phyloP scores from a whole-genome alignment of 1,140 invertebrate species.

The Akabosia matsudoensis region DNA sequence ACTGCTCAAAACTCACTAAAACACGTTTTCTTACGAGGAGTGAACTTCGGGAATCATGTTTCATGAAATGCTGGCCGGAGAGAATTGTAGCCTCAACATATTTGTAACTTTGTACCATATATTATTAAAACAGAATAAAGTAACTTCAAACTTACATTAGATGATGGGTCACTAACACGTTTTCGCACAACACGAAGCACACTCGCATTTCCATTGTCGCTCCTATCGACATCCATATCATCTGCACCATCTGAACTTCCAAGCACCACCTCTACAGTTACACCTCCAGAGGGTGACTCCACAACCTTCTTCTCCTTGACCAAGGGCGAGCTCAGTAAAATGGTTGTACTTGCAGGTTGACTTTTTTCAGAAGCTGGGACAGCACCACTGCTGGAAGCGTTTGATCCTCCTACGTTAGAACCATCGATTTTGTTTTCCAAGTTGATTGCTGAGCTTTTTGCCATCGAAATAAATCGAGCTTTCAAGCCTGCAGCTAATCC shows the following conservation, averaged over 20 bases:
- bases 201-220: slow-evolving; percentile 24
- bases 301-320: slow-evolving; percentile 40
- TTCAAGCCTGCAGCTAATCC: slow-evolving; percentile 37
- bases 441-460: slow-evolving; percentile 27
- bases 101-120: too few species aligned
- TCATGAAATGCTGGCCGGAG: too few species aligned
- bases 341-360: slow-evolving; percentile 19
- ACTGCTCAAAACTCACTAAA: not conserved
- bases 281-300: slow-evolving; percentile 11
- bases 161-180: slow-evolving; percentile 35
- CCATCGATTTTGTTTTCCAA: slow-evolving; percentile 26
- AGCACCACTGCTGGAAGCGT: slow-evolving; percentile 19
- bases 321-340: slow-evolving; percentile 18
- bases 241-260: slow-evolving; percentile 2
- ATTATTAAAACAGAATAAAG: too few species aligned
- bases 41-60: too few species aligned
- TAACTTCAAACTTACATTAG: slow-evolving; percentile 40
- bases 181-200: slow-evolving; percentile 44
- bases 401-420: not conserved
- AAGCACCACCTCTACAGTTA: slow-evolving; percentile 44
- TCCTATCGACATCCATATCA: not conserved
- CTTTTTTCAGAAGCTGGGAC: slow-evolving; percentile 14
- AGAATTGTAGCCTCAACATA: too few species aligned
- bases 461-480: slow-evolving; percentile 37
- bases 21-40: too few species aligned